Evolutionary conservation across 2,797 vertebrate genomes (phyloP).

Genomic region (Cephalopachus bancanus): DNA sequence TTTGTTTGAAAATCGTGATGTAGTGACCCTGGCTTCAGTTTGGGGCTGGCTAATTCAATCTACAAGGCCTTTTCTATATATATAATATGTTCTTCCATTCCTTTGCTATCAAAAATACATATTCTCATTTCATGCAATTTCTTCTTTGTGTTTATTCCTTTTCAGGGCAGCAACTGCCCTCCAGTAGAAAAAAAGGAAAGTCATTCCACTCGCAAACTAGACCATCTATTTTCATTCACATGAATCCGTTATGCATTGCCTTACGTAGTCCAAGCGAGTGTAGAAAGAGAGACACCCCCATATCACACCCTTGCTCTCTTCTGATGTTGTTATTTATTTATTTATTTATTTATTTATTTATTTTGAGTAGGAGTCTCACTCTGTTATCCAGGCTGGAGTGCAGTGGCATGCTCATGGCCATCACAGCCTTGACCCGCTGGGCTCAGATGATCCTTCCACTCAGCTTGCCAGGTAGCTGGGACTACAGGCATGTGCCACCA

Average conservation of each 20-base stretch:
- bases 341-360: no score
- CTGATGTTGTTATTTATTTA: not conserved
- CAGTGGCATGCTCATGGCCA: no score
- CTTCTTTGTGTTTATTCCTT: constrained; percentile 76
- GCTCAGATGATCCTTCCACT: no score
- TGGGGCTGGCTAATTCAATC: constrained; percentile 63
- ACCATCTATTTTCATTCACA: constrained; percentile 73
- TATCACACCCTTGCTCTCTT: not conserved
- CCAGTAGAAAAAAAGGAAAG: constrained; percentile 57
- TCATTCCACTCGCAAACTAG: constrained; percentile 61
- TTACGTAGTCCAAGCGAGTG: not conserved
- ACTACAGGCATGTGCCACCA: no score
- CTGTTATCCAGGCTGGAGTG: no score
- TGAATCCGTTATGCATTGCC: constrained; percentile 44
- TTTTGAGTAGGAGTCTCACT: no score
- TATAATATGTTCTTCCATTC: constrained; percentile 50
- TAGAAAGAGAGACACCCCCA: constrained; percentile 18
- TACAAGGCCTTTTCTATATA: constrained; percentile 49
- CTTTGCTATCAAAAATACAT: constrained; percentile 73
- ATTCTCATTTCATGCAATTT: constrained; percentile 78
- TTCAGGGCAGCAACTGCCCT: constrained; percentile 70
- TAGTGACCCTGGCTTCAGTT: constrained; percentile 67
- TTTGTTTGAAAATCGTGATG: constrained; percentile 67
- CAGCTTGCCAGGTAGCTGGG: no score
- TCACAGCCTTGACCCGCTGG: no score